Evolutionary conservation across 2,113 vertebrate species (phyloP).

Genomic region (Castor canadensis): DNA sequence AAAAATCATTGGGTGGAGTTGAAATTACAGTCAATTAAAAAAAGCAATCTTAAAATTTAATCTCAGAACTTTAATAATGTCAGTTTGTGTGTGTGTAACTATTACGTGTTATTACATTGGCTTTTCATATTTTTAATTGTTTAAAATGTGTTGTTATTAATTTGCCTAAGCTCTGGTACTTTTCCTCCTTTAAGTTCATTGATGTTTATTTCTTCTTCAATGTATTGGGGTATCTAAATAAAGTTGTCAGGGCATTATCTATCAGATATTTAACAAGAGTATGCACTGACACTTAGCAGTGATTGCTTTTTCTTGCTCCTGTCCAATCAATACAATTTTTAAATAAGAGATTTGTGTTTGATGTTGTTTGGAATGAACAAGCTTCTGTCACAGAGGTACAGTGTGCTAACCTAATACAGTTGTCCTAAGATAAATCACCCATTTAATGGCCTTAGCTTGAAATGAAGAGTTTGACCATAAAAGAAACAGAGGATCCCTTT

Average conservation of each 20-base stretch:
- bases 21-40: not conserved
- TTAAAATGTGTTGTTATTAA: not conserved
- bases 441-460: slow-evolving; percentile 44
- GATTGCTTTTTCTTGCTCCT: slow-evolving; percentile 10
- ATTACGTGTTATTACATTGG: not conserved
- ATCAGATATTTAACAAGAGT: not conserved
- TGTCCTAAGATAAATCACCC: slow-evolving; percentile 36
- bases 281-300: not conserved
- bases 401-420: not conserved
- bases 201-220: not conserved
- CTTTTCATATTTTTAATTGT: not conserved
- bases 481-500: not conserved
- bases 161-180: not conserved
- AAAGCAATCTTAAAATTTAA: not conserved
- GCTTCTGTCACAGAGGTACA: not conserved
- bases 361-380: slow-evolving; percentile 35
- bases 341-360: slow-evolving; percentile 37
- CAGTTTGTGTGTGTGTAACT: not conserved
- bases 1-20: not conserved
- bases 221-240: not conserved
- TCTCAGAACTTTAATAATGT: not conserved
- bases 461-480: not conserved
- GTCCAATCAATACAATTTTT: not conserved
- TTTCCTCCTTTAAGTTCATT: slow-evolving; percentile 10
- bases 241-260: not conserved